Base-by-base conservation (phyloP, 2,888 invertebrate genomes). In the Dione juno region DNA sequence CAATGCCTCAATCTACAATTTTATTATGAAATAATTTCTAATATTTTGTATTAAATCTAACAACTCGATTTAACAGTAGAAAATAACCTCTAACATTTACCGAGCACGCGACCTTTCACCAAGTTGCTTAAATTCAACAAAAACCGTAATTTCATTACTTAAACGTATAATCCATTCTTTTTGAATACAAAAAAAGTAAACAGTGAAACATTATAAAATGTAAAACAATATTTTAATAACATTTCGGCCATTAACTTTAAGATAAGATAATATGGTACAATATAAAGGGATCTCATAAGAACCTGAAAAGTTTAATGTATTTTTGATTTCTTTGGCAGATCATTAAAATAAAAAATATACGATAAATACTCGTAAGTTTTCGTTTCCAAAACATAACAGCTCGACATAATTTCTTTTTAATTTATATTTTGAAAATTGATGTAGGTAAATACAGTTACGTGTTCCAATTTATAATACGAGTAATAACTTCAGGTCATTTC, bases 361-460 rank as follows among this genome's bases (percentile, higher is more conserved):
- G 14, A 16, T 37, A 28, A 45, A 28, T n/a, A 14, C 9, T 45
- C 19, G 61, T n/a, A n/a, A n/a, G n/a, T 3, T 61, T 10, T 28
- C 0, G 19, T 21, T 40, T 21, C 40, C 64, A 64, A 48, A 64
- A 61, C 3, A 37, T 48, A 35, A 48, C 64, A 48, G 64, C 50
- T 64, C 37, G 8, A 50, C 16, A 48, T 40, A 64, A 50, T 50
- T 37, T 16, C 21, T 21, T 64, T 64, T 64, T 64, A 9, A 50
- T 48, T 19, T 64, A 50, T 52, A 45, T 64, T 64, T 64, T 64
- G 64, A 52, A 52, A 50, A 21, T 50, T 50, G 48, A 50, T 64
- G 21, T 50, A n/a, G n/a, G n/a, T n/a, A 50, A 64, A 37, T 52
- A 64, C 64, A 64, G 64, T 64, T 64, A 64, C 48, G 64, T 50